Conservation (phyloP, 2,113 vertebrate species). For the Oreochromis niloticus region DNA sequence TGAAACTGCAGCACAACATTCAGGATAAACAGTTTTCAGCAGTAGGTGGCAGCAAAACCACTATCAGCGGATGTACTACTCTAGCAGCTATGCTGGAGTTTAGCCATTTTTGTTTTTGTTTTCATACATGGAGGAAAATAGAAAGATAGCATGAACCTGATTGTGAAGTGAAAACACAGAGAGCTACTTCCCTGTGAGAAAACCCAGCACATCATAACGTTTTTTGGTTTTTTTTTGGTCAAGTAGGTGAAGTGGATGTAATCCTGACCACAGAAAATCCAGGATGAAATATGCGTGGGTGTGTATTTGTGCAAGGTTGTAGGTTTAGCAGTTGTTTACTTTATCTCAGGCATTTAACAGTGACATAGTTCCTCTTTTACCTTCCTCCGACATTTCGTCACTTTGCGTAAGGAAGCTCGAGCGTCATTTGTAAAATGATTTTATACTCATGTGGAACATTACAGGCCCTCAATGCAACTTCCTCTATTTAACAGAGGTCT, state of each 20-base stretch:
- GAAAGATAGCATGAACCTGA: background rate
- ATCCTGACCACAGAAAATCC: constrained; percentile 31
- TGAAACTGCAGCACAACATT: background rate
- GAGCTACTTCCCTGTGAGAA: constrained; percentile 19
- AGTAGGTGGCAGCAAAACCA: constrained; percentile 23
- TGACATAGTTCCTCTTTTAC: background rate
- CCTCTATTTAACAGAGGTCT: background rate
- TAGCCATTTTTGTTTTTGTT: background rate
- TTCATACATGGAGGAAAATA: background rate
- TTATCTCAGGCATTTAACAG: background rate
- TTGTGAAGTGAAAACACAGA: constrained; percentile 17
- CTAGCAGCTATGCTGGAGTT: background rate
- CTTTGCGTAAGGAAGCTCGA: background rate
- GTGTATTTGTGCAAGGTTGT: background rate
- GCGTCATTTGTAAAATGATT: background rate
- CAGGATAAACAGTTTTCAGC: background rate
- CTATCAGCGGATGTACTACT: background rate
- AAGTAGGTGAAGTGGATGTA: background rate
- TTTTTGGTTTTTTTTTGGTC: background rate
- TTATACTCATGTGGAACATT: background rate
- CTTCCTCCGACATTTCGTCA: background rate
- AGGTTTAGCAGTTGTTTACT: background rate
- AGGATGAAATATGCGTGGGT: background rate
- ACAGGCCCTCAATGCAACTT: background rate
- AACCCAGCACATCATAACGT: background rate